phyloP scores from a whole-genome alignment of 1,140 invertebrate genomes.

The Acromyrmex echinatior region DNA sequence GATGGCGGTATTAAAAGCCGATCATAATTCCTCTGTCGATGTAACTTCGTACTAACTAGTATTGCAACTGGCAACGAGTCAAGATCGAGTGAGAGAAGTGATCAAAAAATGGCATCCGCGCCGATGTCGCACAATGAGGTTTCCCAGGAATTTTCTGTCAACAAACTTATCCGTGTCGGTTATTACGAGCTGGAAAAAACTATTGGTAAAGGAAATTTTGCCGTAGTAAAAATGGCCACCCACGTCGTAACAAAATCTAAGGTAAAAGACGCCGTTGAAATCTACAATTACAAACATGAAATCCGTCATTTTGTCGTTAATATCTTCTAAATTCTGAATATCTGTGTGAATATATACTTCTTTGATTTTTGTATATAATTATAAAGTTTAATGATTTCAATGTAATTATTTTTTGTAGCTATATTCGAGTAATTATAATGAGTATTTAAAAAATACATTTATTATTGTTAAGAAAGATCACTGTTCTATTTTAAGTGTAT shows the following conservation, averaged over 20 bases:
- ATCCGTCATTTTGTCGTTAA: constrained; percentile 78
- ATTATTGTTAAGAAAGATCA: not conserved
- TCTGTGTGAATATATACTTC: constrained; percentile 37
- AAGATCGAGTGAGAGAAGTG: constrained; percentile 82
- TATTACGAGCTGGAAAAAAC: constrained; percentile 99
- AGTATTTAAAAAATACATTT: constrained; percentile 19
- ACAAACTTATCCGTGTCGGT: constrained; percentile 96
- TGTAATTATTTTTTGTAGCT: not conserved
- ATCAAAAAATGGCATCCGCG: constrained; percentile 87
- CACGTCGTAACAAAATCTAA: constrained; percentile 99
- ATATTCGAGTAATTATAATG: not conserved
- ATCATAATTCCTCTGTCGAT: constrained; percentile 65
- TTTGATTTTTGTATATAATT: constrained; percentile 16
- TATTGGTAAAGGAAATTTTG: constrained; percentile 99
- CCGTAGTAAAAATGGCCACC: constrained; percentile 98
- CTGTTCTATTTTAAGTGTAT: constrained; percentile 53
- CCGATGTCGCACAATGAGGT: constrained; percentile 86
- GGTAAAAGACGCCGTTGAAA: constrained; percentile 88
- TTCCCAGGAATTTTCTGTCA: constrained; percentile 87
- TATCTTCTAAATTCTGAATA: constrained; percentile 70
- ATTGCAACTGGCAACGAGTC: constrained; percentile 82
- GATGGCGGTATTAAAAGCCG: constrained; percentile 24
- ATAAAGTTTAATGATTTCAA: not conserved
- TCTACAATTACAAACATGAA: constrained; percentile 62
- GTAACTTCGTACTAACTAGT: constrained; percentile 77